Conservation (phyloP, 2,113 vertebrate species). For the Meleagris gallopavo region DNA sequence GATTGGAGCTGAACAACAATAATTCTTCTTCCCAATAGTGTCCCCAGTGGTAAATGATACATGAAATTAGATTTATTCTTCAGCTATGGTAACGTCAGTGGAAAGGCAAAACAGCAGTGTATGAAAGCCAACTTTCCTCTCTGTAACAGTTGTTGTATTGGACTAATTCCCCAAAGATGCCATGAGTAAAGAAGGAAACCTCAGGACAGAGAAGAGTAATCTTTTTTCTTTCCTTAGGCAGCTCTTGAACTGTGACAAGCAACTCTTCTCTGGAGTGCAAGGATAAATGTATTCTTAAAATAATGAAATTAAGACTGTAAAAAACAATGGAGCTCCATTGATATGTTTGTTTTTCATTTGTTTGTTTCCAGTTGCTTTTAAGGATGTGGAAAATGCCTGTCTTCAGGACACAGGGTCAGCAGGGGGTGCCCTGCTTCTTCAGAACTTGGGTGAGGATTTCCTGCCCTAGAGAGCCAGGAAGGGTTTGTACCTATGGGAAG, state of each 20-base stretch:
- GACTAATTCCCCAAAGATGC: neutral
- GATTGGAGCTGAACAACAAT: neutral
- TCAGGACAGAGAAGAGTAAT: neutral
- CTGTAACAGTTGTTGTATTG: neutral
- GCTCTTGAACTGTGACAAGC: neutral
- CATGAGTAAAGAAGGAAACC: neutral
- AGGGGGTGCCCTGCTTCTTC: conserved; percentile 62
- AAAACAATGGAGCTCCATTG: neutral
- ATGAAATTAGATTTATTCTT: neutral
- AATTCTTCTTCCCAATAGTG: neutral
- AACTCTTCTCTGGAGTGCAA: neutral
- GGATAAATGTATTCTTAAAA: neutral
- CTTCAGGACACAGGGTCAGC: neutral
- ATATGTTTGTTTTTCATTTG: neutral
- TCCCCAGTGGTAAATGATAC: neutral
- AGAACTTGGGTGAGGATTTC: neutral
- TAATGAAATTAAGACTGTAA: neutral
- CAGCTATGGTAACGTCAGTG: neutral
- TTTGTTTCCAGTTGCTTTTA: neutral
- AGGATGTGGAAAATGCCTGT: rapidly evolving
- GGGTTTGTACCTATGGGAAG: neutral
- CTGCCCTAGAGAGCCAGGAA: neutral
- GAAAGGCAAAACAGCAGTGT: neutral
- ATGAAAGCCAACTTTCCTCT: neutral
- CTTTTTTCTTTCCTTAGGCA: neutral